A percentile compares a stretch with the other conserved stretches of the same genome.
Evolutionary conservation across 2,797 vertebrate species (phyloP).

Genomic region (Crenuchus spilurus): DNA sequence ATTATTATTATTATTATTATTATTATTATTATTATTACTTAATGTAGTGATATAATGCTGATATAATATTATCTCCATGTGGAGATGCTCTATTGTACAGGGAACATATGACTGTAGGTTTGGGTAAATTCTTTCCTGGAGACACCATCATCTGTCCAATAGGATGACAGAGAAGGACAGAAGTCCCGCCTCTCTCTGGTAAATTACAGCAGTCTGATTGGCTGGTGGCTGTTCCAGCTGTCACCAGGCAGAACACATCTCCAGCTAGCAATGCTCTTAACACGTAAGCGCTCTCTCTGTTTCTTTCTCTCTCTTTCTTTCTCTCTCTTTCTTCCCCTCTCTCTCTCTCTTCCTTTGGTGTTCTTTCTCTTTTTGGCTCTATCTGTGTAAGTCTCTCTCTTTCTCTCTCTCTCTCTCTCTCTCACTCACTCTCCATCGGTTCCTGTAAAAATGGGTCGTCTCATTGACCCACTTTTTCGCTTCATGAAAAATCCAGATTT

Average conservation of each 20-base stretch:
- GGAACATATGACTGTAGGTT: constrained; percentile 20
- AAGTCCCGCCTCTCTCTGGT: constrained; percentile 74
- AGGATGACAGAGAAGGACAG: constrained; percentile 60
- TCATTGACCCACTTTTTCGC: constrained; percentile 77
- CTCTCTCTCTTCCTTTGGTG: constrained; percentile 35
- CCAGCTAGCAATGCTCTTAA: constrained; percentile 69
- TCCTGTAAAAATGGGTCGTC: constrained; percentile 74
- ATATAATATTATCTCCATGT: no score
- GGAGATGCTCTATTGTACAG: no score
- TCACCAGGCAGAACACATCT: constrained; percentile 84
- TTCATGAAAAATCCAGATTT: constrained; percentile 73
- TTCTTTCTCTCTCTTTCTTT: not conserved
- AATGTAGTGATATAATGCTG: no score
- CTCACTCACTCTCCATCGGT: constrained; percentile 58
- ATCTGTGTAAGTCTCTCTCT: constrained; percentile 10
- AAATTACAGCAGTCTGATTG: constrained; percentile 72
- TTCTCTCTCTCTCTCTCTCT: constrained; percentile 44
- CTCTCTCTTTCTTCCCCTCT: constrained; percentile 56
- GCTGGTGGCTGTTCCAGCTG: constrained; percentile 75
- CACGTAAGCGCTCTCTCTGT: constrained; percentile 69
- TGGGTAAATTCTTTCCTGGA: constrained; percentile 45
- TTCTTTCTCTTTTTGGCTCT: constrained; percentile 48
- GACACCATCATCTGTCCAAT: constrained; percentile 62
- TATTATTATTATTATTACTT: no score
- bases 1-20: no score